Conservation (phyloP, 2,888 invertebrate genomes). For the Marronus borbonicus region DNA sequence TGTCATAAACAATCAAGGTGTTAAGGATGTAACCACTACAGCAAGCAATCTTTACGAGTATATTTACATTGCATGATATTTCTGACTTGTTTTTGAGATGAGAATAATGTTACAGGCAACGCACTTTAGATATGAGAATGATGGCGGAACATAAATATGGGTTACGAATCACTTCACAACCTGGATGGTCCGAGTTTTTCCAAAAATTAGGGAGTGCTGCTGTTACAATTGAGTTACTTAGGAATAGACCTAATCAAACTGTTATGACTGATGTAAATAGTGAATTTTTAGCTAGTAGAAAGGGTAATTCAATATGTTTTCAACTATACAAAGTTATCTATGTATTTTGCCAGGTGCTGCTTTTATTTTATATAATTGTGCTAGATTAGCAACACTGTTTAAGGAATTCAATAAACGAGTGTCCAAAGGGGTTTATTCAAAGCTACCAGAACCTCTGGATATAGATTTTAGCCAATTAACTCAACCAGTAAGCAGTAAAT, state of each 20-base stretch:
- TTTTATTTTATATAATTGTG: conserved; percentile 86
- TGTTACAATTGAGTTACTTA: conserved; percentile 79
- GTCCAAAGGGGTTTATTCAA: conserved; percentile 73
- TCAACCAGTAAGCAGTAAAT: conserved; percentile 74
- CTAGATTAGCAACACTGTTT: conserved; percentile 79
- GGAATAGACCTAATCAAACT: conserved; percentile 77
- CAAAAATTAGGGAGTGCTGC: conserved; percentile 78
- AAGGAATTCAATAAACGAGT: conserved; percentile 77
- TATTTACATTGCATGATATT: conserved; percentile 17
- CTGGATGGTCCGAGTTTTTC: conserved; percentile 74
- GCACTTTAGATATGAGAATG: conserved; percentile 77
- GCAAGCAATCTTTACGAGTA: conserved; percentile 74
- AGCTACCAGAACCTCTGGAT: conserved; percentile 74
- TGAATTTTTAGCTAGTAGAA: conserved; percentile 71
- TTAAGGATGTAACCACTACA: conserved; percentile 71
- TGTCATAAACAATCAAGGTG: conserved; percentile 74
- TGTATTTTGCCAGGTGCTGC: conserved; percentile 74
- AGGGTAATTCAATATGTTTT: conserved; percentile 68
- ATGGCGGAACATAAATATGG: conserved; percentile 82
- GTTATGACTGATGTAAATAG: conserved; percentile 73
- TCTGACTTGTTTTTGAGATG: background rate
- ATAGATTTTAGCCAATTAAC: conserved; percentile 77
- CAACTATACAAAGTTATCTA: background rate
- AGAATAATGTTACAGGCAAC: conserved; percentile 69
- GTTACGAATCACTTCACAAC: conserved; percentile 71